phyloP scores from a whole-genome alignment of 1,140 invertebrate species.

The Babylonia areolata region DNA sequence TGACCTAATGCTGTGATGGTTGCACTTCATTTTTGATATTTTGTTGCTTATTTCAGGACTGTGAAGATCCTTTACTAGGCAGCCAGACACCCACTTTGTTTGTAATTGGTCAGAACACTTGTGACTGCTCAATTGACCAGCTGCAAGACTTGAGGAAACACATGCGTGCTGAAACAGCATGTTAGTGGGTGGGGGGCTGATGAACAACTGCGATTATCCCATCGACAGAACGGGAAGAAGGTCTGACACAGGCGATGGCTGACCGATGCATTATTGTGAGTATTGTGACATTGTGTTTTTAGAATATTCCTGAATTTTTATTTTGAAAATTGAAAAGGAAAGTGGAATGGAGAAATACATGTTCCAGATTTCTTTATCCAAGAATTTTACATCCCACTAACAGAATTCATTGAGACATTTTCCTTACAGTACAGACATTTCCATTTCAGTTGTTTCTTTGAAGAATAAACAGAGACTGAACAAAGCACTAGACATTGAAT shows the following conservation, averaged over 20 bases:
- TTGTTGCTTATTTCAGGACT: conserved; percentile 77
- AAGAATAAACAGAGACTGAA: too few relatives aligned
- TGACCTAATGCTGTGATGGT: not conserved
- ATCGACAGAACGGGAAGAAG: conserved; percentile 84
- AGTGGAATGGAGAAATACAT: too few relatives aligned
- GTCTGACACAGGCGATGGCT: conserved; percentile 88
- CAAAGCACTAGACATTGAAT: too few relatives aligned
- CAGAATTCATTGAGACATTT: too few relatives aligned
- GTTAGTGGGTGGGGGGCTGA: conserved; percentile 89
- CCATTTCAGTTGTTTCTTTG: too few relatives aligned
- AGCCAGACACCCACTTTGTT: conserved; percentile 86
- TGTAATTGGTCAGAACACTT: conserved; percentile 87
- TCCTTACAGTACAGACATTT: too few relatives aligned
- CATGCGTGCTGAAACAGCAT: conserved; percentile 86
- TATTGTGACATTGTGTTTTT: too few relatives aligned
- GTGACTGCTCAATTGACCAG: conserved; percentile 82
- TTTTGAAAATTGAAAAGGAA: too few relatives aligned
- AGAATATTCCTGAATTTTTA: too few relatives aligned
- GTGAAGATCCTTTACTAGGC: conserved; percentile 87
- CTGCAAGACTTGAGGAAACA: conserved; percentile 86
- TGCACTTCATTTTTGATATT: not conserved
- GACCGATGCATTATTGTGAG: conserved; percentile 83
- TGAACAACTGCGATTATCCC: conserved; percentile 84
- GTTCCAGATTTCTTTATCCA: too few relatives aligned
- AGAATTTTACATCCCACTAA: too few relatives aligned